phyloP scores from a whole-genome alignment of 2,888 invertebrate species.

The Disparrhopalites patrizii region DNA sequence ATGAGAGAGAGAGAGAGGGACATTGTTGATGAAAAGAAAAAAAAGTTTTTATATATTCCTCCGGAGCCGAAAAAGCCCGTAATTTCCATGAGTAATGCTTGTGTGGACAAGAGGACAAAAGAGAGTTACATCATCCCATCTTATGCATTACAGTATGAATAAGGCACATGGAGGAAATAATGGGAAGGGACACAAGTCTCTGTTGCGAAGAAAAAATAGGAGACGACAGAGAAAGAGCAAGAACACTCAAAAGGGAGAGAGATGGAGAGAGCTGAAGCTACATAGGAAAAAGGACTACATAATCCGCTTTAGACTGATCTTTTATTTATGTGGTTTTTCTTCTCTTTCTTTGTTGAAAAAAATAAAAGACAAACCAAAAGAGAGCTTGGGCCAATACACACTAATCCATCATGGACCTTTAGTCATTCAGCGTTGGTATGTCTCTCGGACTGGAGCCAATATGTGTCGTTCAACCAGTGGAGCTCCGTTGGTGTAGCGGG shows the following conservation, averaged over 20 bases:
- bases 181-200: no score
- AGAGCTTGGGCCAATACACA: neutral
- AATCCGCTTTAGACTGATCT: slow-evolving; percentile 27
- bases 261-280: neutral
- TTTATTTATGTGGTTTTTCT: slow-evolving; percentile 26
- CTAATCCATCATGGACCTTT: slow-evolving; percentile 16
- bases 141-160: neutral
- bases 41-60: no score
- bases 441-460: slow-evolving; percentile 3
- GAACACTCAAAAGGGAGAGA: neutral
- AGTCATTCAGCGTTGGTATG: neutral
- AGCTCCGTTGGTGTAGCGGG: neutral
- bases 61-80: slow-evolving; percentile 4
- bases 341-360: slow-evolving; percentile 10
- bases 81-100: slow-evolving; percentile 9
- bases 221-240: neutral
- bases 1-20: no score
- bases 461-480: neutral
- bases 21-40: neutral
- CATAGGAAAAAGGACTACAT: slow-evolving; percentile 9
- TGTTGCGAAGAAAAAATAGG: no score
- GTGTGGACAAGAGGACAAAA: neutral
- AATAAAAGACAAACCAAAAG: slow-evolving; percentile 13
- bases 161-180: slow-evolving; percentile 5
- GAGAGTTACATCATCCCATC: neutral